Conservation (phyloP, 2,797 vertebrate genomes). For the Rhinophrynus dorsalis region DNA sequence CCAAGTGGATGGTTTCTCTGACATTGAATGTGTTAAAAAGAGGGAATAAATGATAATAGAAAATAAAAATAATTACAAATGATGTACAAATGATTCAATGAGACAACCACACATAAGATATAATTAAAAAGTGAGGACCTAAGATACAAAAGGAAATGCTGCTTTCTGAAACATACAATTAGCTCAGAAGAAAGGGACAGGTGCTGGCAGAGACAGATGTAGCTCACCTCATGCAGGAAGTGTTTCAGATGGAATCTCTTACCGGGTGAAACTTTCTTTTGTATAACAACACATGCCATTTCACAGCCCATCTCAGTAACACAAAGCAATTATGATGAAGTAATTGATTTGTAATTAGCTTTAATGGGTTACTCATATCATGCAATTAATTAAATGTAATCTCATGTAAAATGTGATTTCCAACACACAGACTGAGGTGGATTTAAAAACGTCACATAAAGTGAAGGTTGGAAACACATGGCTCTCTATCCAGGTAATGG, state of each 20-base stretch:
- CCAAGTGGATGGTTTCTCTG: too few relatives aligned
- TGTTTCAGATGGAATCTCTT: neutral
- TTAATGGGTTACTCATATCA: slow-evolving; percentile 19
- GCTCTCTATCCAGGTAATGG: too few relatives aligned
- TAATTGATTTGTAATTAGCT: slow-evolving; percentile 38
- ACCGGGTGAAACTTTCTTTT: slow-evolving; percentile 32
- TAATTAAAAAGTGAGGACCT: neutral
- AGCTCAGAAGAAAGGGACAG: slow-evolving; percentile 18
- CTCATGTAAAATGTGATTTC: slow-evolving; percentile 10
- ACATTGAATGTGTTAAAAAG: too few relatives aligned
- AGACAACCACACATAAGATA: neutral
- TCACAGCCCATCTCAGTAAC: slow-evolving; percentile 1
- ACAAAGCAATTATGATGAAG: slow-evolving; percentile 30
- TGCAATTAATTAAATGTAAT: slow-evolving; percentile 23
- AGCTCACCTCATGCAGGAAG: neutral
- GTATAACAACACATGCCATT: slow-evolving; percentile 24
- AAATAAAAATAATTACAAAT: too few relatives aligned
- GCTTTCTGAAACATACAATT: slow-evolving; percentile 17
- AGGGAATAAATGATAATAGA: too few relatives aligned
- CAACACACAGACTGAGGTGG: neutral
- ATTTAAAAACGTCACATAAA: too few relatives aligned
- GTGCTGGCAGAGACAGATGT: slow-evolving; percentile 13
- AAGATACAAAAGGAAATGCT: neutral
- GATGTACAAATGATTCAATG: too few relatives aligned
- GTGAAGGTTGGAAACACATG: too few relatives aligned